Conservation (phyloP, 1,140 invertebrate species). For the Trypoxylus dichotomus region DNA sequence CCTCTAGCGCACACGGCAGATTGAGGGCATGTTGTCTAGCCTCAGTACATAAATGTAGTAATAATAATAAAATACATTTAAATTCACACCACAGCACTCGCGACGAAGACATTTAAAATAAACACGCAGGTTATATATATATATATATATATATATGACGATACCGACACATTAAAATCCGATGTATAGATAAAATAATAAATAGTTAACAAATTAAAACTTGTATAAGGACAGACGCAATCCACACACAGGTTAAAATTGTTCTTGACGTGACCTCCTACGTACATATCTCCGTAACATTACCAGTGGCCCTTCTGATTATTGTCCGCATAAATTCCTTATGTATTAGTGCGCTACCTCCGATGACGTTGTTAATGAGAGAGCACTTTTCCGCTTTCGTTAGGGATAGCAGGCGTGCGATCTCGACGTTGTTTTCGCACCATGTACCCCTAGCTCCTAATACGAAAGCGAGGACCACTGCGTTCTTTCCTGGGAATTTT, state of each 20-base stretch:
- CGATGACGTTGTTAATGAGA: neutral
- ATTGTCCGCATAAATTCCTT: slow-evolving; percentile 10
- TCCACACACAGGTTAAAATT: neutral
- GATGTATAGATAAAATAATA: too few relatives aligned
- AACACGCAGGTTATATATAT: too few relatives aligned
- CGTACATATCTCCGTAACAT: neutral
- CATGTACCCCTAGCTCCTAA: slow-evolving; percentile 15
- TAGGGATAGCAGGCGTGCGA: neutral
- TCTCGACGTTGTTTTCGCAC: neutral
- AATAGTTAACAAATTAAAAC: too few relatives aligned
- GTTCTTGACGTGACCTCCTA: neutral
- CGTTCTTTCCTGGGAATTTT: neutral
- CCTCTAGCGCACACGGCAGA: too few relatives aligned
- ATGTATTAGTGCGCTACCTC: neutral
- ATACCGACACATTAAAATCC: too few relatives aligned
- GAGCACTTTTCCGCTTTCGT: neutral
- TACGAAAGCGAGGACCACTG: neutral
- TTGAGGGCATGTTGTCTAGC: too few relatives aligned
- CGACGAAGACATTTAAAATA: too few relatives aligned
- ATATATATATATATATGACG: too few relatives aligned
- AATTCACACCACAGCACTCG: too few relatives aligned
- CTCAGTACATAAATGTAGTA: too few relatives aligned
- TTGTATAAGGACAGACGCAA: too few relatives aligned
- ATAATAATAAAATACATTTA: too few relatives aligned
- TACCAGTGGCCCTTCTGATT: neutral